Base-by-base conservation (phyloP, 2,888 invertebrate species). In the Sesia bembeciformis region DNA sequence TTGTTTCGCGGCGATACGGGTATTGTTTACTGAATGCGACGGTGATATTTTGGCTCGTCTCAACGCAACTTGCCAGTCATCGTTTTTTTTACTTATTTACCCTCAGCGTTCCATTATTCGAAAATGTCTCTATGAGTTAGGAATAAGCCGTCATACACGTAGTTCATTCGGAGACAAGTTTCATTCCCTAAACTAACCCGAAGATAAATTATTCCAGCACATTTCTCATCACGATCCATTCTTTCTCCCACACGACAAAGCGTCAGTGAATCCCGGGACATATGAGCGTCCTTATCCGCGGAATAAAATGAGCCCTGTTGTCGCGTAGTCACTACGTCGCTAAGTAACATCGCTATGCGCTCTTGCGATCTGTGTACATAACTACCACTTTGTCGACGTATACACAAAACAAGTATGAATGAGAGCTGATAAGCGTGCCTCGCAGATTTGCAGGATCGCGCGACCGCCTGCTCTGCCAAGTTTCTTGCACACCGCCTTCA, bases 181-280 rank as follows among this genome's bases (percentile, higher is more conserved):
- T 76, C 75, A 70, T 77, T 78, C 72, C 73, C 73, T 74, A 77
- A 83, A 79, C 80, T 79, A 77, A 81, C 79, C 79, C 72, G 68
- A 79, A 79, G 79, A 84, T 84, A 84, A 84, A 84, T 85, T 85
- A 84, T 87, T 84, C 79, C 72, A 71, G 74, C 74, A 79, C 78
- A 83, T 85, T 84, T 85, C 80, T 81, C 82, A 84, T 81, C 78
- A 78, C 74, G 76, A 78, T 75, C 75, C 73, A 80, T 82, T 83
- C 78, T 83, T 84, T 71, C 74, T 74, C 71, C 72, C 72, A 72
- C 38, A 23, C 75, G 73, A 81, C 81, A 83, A 81, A 82, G 76
- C 79, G 77, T 75, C 74, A 74, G 70, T 73, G 79, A 83, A 80
- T 81, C 80, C 77, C 72, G 72, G 75, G 76, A 81, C 78, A 73